Percentiles rank a stretch among this genome's conserved stretches.
Evolutionary conservation across 30 jellyfish, hydroid and myxozoan genomes (phyloP).

Genomic region (Hydractinia symbiolongicarpus): DNA sequence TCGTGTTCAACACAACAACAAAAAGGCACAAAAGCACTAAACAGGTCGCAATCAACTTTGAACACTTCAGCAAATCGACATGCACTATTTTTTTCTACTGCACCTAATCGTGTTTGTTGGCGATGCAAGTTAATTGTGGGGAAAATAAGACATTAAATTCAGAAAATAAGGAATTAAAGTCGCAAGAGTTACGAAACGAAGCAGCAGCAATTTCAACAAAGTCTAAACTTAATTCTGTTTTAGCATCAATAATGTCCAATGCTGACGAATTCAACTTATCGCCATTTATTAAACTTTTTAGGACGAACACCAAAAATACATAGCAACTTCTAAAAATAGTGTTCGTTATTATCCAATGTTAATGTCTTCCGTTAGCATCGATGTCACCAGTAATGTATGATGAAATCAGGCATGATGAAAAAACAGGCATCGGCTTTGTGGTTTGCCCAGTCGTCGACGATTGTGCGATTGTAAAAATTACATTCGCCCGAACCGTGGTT

Average conservation of each 20-base stretch:
- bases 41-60: too few species aligned
- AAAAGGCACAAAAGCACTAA: too few species aligned
- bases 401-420: slow-evolving; percentile 31
- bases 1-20: too few species aligned
- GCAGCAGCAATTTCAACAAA: background rate
- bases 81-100: too few species aligned
- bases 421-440: slow-evolving; percentile 39
- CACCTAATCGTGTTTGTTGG: too few species aligned
- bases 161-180: background rate
- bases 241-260: slow-evolving; percentile 35
- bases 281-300: slow-evolving; percentile 42
- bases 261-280: slow-evolving; percentile 25
- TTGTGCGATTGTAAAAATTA: slow-evolving; percentile 43
- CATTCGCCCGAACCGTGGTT: slow-evolving; percentile 55
- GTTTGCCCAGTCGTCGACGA: slow-evolving; percentile 52
- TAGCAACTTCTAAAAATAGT: slow-evolving; percentile 28
- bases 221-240: slow-evolving; percentile 8
- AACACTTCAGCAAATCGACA: too few species aligned
- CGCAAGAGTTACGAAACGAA: background rate
- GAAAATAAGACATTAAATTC: too few species aligned
- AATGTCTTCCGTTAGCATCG: slow-evolving; percentile 42
- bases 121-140: too few species aligned
- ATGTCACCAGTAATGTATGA: slow-evolving; percentile 55
- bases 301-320: slow-evolving; percentile 52
- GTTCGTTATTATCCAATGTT: slow-evolving; percentile 42